These are phyloP conservation scores for Eilema sororculum DNA, from an alignment of 2,888 invertebrate species.

Conservation along the genomic window DNA sequence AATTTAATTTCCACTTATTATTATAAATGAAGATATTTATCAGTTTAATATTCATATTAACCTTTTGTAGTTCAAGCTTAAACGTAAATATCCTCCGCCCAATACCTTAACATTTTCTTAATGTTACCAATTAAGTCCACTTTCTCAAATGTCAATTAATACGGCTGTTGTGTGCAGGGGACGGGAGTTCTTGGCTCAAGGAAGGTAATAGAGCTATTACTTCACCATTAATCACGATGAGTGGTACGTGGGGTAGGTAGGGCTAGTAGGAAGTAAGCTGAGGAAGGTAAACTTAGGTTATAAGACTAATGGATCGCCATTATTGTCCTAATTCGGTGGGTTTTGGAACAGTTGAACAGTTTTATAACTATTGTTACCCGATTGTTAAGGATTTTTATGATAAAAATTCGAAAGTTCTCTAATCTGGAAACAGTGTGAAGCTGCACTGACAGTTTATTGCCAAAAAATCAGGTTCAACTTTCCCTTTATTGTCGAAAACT, in stretches of 20 bases:
- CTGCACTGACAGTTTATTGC: neutral
- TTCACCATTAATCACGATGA: slow-evolving; percentile 58
- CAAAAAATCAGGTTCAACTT: neutral
- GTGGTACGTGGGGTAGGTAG: slow-evolving; percentile 44
- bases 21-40: slow-evolving; percentile 48
- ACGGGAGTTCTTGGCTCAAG: slow-evolving; percentile 38
- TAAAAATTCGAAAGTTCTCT: too few relatives aligned
- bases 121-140: slow-evolving; percentile 52
- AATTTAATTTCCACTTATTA: neutral
- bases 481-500: too few relatives aligned
- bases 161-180: slow-evolving; percentile 32
- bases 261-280: slow-evolving; percentile 25
- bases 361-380: neutral
- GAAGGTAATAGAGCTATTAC: slow-evolving; percentile 58
- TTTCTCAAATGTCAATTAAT: slow-evolving; percentile 59
- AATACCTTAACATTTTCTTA: slow-evolving; percentile 56
- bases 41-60: slow-evolving; percentile 42
- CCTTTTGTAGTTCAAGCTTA: slow-evolving; percentile 40
- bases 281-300: slow-evolving; percentile 12
- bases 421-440: neutral
- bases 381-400: too few relatives aligned
- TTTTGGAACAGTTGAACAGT: neutral
- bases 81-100: slow-evolving; percentile 39
- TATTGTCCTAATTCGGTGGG: neutral
- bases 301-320: neutral